Conservation (phyloP, 2,113 vertebrate genomes). For the Paedocypris sp. region DNA sequence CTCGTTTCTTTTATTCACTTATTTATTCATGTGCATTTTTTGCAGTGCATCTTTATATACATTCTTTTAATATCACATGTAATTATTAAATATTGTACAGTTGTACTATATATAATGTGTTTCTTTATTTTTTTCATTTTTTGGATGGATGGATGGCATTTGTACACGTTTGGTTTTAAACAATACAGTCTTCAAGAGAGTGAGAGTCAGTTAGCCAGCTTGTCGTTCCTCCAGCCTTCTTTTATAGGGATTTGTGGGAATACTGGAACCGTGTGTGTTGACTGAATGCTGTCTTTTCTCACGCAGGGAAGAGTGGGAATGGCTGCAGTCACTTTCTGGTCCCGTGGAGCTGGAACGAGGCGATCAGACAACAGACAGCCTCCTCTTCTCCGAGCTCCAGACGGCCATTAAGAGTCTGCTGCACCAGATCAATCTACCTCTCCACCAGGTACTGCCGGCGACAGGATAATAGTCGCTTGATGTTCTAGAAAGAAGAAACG, state of each 20-base stretch:
- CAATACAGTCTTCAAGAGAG: too few species aligned
- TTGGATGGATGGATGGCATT: too few species aligned
- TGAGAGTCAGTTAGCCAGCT: background rate
- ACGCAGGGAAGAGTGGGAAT: constrained; percentile 93
- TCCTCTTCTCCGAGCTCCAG: constrained; percentile 87
- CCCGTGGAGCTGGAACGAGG: constrained; percentile 68
- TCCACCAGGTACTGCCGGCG: constrained; percentile 57
- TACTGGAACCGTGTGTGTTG: constrained; percentile 13
- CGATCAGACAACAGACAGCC: constrained; percentile 66
- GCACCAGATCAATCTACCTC: constrained; percentile 85
- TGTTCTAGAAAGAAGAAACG: background rate
- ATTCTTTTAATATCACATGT: too few species aligned
- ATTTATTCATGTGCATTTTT: too few species aligned
- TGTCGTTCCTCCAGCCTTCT: background rate
- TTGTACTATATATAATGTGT: too few species aligned
- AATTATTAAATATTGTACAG: too few species aligned
- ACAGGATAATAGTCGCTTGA: background rate
- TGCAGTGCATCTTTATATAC: too few species aligned
- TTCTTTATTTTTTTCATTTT: too few species aligned
- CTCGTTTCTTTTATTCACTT: too few species aligned
- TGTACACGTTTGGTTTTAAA: too few species aligned
- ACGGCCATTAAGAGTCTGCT: constrained; percentile 81
- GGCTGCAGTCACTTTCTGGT: constrained; percentile 81
- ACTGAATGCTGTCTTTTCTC: constrained; percentile 36
- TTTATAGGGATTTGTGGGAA: background rate